Conservation (phyloP, 2,797 vertebrate genomes). For the Danio tinwini region DNA sequence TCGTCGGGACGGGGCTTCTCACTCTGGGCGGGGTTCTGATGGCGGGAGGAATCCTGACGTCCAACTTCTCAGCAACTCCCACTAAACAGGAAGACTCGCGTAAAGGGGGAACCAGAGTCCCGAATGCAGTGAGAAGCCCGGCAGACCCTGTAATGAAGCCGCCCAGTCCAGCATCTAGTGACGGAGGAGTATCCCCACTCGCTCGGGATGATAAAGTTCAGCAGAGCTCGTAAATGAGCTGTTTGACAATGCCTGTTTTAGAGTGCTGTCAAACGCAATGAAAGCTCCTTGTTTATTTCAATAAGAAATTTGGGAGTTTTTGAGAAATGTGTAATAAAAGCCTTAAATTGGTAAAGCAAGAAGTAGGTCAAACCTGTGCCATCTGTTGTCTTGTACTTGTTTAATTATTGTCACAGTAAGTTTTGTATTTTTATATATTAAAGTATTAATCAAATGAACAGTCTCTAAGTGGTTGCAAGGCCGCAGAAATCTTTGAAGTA, state of each 20-base stretch:
- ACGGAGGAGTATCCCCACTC: slow-evolving; percentile 84
- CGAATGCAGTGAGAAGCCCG: slow-evolving; percentile 70
- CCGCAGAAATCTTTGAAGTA: slow-evolving; percentile 11
- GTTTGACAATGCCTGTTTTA: slow-evolving; percentile 1
- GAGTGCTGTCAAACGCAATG: not conserved
- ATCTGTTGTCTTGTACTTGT: slow-evolving; percentile 23
- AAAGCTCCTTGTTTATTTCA: slow-evolving; percentile 26
- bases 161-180: slow-evolving; percentile 82
- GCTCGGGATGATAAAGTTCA: slow-evolving; percentile 89
- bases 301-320: slow-evolving; percentile 27
- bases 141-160: slow-evolving; percentile 84
- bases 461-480: slow-evolving; percentile 24
- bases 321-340: not conserved
- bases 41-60: slow-evolving; percentile 84
- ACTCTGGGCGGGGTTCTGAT: slow-evolving; percentile 85
- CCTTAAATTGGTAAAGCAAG: not conserved
- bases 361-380: slow-evolving; percentile 8
- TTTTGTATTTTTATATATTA: slow-evolving; percentile 32
- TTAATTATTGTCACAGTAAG: not conserved
- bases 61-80: slow-evolving; percentile 82
- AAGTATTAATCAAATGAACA: not conserved
- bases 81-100: slow-evolving; percentile 80
- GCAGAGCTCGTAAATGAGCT: slow-evolving; percentile 69
- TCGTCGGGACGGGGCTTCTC: slow-evolving; percentile 86
- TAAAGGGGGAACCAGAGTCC: slow-evolving; percentile 48